A percentile compares a stretch with the other conserved stretches of the same genome.
Conservation (phyloP, 2,797 vertebrate species). For the Melanotaenia trifasciata region DNA sequence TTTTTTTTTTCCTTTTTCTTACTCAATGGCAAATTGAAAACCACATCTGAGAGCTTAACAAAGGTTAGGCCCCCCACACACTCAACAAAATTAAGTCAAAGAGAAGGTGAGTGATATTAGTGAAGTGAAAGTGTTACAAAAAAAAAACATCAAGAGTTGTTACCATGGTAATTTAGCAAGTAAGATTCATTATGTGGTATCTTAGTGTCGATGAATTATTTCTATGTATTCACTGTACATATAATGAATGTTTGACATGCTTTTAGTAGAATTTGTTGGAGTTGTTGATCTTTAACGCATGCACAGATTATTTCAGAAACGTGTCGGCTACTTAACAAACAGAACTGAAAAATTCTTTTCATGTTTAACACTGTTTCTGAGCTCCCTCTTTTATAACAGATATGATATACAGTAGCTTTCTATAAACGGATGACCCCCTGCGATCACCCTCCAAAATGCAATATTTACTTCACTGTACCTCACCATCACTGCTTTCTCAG, state of each 20-base stretch:
- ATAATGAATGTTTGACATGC: conserved; percentile 1
- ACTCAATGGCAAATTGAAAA: neutral
- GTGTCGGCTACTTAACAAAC: too few species aligned
- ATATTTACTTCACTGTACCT: neutral
- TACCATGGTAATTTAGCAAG: conserved; percentile 40
- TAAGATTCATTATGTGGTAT: conserved; percentile 24
- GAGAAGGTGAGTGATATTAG: conserved; percentile 34
- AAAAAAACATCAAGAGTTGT: conserved; percentile 25
- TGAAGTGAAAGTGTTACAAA: conserved; percentile 36
- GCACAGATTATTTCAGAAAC: neutral
- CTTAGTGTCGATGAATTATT: conserved; percentile 5
- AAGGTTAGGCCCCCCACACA: neutral
- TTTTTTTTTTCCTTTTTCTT: too few species aligned
- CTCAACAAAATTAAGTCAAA: conserved; percentile 12
- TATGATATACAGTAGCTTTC: neutral
- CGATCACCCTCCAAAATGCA: conserved; percentile 1
- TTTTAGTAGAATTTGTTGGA: neutral
- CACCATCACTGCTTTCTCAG: neutral
- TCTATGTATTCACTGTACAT: neutral
- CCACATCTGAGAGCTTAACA: neutral
- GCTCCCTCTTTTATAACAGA: neutral
- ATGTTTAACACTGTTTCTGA: neutral
- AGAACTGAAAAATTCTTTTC: neutral
- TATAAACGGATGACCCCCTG: neutral
- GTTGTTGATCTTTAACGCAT: neutral